Evolutionary conservation across 2,888 invertebrate species (phyloP).

Genomic region (Celastrina argiolus): DNA sequence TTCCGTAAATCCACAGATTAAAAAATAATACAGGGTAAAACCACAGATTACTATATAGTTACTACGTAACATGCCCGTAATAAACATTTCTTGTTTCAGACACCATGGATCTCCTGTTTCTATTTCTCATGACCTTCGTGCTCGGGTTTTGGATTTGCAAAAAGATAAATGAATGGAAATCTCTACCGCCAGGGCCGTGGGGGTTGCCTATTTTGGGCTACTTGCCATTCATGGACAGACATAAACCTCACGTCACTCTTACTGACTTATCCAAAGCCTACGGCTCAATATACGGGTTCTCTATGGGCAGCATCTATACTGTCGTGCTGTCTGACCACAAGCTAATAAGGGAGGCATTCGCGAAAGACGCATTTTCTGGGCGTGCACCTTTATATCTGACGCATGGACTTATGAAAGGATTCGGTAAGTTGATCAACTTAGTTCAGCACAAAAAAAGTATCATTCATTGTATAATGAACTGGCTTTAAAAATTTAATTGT

Average conservation of each 20-base stretch:
- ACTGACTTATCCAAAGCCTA: constrained; percentile 81
- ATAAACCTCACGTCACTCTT: constrained; percentile 84
- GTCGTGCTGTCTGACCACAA: constrained; percentile 87
- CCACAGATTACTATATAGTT: too few species aligned
- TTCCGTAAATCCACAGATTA: too few species aligned
- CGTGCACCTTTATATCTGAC: constrained; percentile 90
- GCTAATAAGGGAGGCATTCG: constrained; percentile 84
- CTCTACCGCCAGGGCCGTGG: constrained; percentile 87
- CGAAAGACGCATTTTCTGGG: constrained; percentile 84
- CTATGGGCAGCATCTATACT: constrained; percentile 85
- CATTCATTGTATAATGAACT: too few species aligned
- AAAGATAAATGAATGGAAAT: constrained; percentile 60
- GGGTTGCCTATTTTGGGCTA: constrained; percentile 89
- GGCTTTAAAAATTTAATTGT: too few species aligned
- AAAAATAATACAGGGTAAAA: too few species aligned
- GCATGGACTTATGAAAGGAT: constrained; percentile 91
- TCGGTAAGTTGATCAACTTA: constrained; percentile 80
- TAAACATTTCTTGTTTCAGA: constrained; percentile 26
- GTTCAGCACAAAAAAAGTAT: too few species aligned
- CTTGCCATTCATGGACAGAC: constrained; percentile 83
- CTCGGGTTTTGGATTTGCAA: constrained; percentile 51
- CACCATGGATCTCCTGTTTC: constrained; percentile 37
- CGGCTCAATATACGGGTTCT: constrained; percentile 85
- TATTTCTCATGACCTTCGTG: constrained; percentile 37
- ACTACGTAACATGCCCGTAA: too few species aligned